Conservation (phyloP, 1,140 invertebrate genomes). For the Leucophenga varia region DNA sequence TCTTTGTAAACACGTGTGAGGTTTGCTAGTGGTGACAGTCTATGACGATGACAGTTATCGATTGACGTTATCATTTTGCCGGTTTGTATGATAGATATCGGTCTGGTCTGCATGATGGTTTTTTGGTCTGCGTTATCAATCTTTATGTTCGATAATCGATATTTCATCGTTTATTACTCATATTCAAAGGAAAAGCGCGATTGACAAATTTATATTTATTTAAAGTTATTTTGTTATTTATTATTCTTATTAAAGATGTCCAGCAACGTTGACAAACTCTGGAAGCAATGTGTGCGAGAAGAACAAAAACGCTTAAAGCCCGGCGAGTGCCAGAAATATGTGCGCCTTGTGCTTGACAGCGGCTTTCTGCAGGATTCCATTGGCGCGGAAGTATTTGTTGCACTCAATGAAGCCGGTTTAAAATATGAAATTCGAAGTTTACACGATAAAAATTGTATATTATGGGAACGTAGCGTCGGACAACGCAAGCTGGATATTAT, state of each 20-base stretch:
- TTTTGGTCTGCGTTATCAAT: too few relatives aligned
- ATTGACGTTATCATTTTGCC: too few relatives aligned
- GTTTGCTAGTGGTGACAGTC: too few relatives aligned
- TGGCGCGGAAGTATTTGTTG: constrained; percentile 25
- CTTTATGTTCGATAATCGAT: constrained; percentile 1
- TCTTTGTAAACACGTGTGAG: constrained; percentile 39
- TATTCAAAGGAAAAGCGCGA: too few relatives aligned
- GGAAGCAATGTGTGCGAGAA: constrained; percentile 40
- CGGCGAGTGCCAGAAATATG: constrained; percentile 60
- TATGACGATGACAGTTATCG: too few relatives aligned
- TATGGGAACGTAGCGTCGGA: constrained; percentile 56
- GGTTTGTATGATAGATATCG: too few relatives aligned
- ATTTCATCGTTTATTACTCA: neutral
- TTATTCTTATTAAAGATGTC: too few relatives aligned
- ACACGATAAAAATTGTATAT: constrained; percentile 35
- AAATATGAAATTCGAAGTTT: constrained; percentile 36
- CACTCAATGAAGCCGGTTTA: constrained; percentile 17
- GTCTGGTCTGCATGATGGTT: too few relatives aligned
- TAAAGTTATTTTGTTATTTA: too few relatives aligned
- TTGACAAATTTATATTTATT: too few relatives aligned
- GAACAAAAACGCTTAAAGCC: constrained; percentile 57
- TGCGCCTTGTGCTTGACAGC: constrained; percentile 58
- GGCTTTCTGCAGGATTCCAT: constrained; percentile 12
- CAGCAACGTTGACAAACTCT: constrained; percentile 35
- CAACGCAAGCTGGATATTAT: constrained; percentile 23